phyloP scores from a whole-genome alignment of 2,888 invertebrate species.

The Leistus spinibarbis region DNA sequence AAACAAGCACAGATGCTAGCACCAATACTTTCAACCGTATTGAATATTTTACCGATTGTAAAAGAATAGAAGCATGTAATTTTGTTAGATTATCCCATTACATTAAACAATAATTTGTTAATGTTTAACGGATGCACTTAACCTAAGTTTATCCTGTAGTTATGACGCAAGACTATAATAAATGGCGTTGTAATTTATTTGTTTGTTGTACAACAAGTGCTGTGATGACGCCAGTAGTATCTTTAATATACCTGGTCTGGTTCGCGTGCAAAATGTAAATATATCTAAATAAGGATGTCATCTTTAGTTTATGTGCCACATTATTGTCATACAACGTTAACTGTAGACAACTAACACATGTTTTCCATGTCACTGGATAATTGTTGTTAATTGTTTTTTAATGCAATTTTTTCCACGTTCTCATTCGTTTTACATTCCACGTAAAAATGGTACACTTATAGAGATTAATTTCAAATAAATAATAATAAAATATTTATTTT shows the following conservation, averaged over 20 bases:
- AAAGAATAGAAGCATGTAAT: too few relatives aligned
- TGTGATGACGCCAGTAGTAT: conserved; percentile 7
- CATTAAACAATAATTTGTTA: background rate
- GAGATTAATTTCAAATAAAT: too few relatives aligned
- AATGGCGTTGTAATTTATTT: conserved; percentile 1
- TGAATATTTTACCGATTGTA: too few relatives aligned
- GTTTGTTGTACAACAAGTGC: background rate
- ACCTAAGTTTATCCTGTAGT: background rate
- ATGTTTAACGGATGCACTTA: background rate
- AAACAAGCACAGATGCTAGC: too few relatives aligned
- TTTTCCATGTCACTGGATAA: background rate
- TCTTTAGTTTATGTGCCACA: background rate
- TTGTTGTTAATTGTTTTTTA: background rate
- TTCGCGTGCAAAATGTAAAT: conserved; percentile 12
- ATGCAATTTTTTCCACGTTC: background rate
- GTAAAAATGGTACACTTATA: too few relatives aligned
- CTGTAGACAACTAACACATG: background rate
- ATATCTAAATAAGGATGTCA: conserved; percentile 17
- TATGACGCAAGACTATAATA: background rate
- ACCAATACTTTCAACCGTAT: too few relatives aligned
- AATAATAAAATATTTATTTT: too few relatives aligned
- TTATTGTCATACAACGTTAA: background rate
- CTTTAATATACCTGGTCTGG: conserved; percentile 4
- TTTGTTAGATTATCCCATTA: background rate
- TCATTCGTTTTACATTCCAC: background rate